Evolutionary conservation across 2,113 vertebrate genomes (phyloP).

Genomic region (Strix aluco): DNA sequence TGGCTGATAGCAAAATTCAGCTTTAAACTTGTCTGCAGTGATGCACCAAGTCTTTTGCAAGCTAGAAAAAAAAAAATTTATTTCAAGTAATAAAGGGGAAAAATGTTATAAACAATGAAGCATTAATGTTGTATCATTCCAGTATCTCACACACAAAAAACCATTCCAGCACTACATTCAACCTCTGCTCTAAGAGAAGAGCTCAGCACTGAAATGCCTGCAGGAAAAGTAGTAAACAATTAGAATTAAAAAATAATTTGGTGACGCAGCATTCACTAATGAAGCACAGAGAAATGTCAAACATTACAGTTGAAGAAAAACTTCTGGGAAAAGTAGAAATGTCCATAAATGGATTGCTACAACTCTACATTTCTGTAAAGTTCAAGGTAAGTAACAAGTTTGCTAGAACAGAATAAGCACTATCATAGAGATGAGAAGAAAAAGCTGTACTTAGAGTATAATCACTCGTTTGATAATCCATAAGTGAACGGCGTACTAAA

Average conservation of each 20-base stretch:
- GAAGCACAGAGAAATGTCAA: neutral
- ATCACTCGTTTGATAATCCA: neutral
- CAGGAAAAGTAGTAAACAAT: neutral
- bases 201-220: neutral
- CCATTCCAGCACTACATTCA: neutral
- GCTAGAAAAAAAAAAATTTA: neutral
- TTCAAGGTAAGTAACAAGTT: neutral
- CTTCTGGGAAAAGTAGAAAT: neutral
- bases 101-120: neutral
- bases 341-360: neutral
- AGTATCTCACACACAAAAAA: neutral
- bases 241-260: neutral
- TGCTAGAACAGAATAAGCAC: fast-evolving
- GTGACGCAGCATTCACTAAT: neutral
- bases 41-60: neutral
- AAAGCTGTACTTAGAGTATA: neutral
- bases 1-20: neutral
- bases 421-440: neutral
- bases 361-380: neutral
- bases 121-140: neutral
- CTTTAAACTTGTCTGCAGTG: neutral
- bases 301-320: neutral
- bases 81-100: neutral
- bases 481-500: neutral
- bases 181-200: neutral